A percentile compares a stretch with the other conserved stretches of the same genome.
Conservation (phyloP, 2,888 invertebrate species). For the Drosophila robusta region DNA sequence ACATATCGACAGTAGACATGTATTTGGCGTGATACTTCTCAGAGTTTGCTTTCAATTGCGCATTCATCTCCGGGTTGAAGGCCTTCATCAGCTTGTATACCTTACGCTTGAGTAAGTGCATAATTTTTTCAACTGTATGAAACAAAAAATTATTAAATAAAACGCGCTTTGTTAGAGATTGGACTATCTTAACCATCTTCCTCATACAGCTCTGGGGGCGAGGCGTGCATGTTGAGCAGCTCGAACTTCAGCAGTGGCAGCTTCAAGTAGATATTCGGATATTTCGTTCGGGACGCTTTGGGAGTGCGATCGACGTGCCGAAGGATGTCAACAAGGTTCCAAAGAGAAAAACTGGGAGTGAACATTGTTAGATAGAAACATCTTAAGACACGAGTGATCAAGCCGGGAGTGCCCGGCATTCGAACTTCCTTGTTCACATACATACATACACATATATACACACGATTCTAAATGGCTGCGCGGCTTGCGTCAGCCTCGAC, state of each 20-base stretch:
- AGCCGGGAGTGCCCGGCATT: no score
- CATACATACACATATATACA: no score
- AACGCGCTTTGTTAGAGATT: neutral
- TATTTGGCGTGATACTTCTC: constrained; percentile 69
- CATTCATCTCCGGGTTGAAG: constrained; percentile 39
- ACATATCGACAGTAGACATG: constrained; percentile 30
- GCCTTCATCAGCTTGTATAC: constrained; percentile 63
- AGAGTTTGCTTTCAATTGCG: constrained; percentile 26
- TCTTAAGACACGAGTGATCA: no score
- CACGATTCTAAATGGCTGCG: no score
- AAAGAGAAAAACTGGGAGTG: constrained; percentile 42
- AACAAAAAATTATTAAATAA: neutral
- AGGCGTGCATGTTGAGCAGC: constrained; percentile 66
- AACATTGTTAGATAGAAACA: no score
- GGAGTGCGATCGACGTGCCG: constrained; percentile 72
- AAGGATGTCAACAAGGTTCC: constrained; percentile 80
- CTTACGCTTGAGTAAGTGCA: constrained; percentile 71
- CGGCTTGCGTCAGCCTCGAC: no score
- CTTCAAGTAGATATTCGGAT: constrained; percentile 77
- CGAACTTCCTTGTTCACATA: no score
- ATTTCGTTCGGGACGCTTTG: constrained; percentile 50
- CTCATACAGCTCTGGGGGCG: constrained; percentile 76
- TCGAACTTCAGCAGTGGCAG: constrained; percentile 83
- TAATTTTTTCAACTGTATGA: constrained; percentile 67
- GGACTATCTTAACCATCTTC: constrained; percentile 69